These are phyloP conservation scores for Biston betularia DNA, from an alignment of 2,888 invertebrate genomes.

Conservation along the genomic window DNA sequence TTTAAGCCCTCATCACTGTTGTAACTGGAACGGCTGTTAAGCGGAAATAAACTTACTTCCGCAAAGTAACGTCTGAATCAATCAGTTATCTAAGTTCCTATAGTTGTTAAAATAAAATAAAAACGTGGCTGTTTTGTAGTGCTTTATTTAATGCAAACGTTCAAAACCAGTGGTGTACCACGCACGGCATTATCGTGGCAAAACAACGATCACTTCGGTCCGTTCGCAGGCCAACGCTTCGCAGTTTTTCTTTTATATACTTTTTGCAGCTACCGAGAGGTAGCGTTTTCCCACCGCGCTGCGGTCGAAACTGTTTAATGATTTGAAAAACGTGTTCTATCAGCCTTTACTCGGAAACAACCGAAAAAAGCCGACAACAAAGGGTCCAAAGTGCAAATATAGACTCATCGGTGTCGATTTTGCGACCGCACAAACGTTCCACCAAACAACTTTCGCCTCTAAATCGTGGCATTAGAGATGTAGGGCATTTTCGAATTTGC, in stretches of 20 bases:
- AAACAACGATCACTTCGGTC: slow-evolving; percentile 71
- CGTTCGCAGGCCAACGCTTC: slow-evolving; percentile 62
- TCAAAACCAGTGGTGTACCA: slow-evolving; percentile 54
- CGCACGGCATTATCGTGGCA: slow-evolving; percentile 65
- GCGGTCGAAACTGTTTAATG: slow-evolving; percentile 85
- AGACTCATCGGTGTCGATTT: slow-evolving; percentile 67
- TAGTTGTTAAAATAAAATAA: too few species aligned
- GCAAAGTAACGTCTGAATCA: too few species aligned
- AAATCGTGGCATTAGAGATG: slow-evolving; percentile 43
- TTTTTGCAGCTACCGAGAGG: slow-evolving; percentile 60
- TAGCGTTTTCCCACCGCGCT: slow-evolving; percentile 75
- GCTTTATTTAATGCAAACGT: slow-evolving; percentile 26
- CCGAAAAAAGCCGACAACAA: slow-evolving; percentile 84
- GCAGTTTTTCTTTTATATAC: slow-evolving; percentile 62
- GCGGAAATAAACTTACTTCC: too few species aligned
- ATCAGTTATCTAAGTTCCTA: too few species aligned
- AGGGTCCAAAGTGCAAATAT: slow-evolving; percentile 84
- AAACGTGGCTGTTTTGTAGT: background rate
- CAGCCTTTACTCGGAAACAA: slow-evolving; percentile 84
- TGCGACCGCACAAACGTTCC: slow-evolving; percentile 42
- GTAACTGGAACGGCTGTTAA: too few species aligned
- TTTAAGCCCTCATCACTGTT: too few species aligned
- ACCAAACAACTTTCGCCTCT: slow-evolving; percentile 57
- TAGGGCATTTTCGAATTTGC: slow-evolving; percentile 35
- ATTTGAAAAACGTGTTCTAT: slow-evolving; percentile 87